phyloP scores from a whole-genome alignment of 2,113 vertebrate genomes.

The Seriola rivoliana region DNA sequence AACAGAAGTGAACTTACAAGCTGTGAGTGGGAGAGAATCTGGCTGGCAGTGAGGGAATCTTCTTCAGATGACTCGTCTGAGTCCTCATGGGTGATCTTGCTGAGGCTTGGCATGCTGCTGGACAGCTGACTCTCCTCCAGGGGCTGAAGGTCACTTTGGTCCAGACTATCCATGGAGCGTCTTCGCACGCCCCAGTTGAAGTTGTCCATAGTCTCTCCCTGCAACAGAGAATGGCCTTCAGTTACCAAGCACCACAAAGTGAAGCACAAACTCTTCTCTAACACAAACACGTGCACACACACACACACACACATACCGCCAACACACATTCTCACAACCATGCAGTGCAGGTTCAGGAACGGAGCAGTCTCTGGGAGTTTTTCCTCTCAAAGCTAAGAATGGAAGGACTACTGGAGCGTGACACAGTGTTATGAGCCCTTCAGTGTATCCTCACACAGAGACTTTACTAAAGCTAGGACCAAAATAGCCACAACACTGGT shows the following conservation, averaged over 20 bases:
- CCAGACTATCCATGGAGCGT: slow-evolving; percentile 94
- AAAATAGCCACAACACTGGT: not conserved
- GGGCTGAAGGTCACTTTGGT: slow-evolving; percentile 90
- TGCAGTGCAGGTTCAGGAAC: slow-evolving; percentile 47
- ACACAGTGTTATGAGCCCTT: not conserved
- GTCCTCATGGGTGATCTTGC: slow-evolving; percentile 88
- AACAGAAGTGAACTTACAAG: slow-evolving; percentile 85
- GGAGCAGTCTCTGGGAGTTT: slow-evolving; percentile 12
- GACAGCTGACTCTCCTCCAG: slow-evolving; percentile 92
- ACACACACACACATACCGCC: not conserved
- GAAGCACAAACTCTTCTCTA: not conserved
- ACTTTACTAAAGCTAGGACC: not conserved
- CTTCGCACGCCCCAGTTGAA: slow-evolving; percentile 98
- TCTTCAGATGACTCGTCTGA: slow-evolving; percentile 96
- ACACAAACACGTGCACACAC: slow-evolving; percentile 44
- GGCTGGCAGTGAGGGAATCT: slow-evolving; percentile 92
- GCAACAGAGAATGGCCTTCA: slow-evolving; percentile 67
- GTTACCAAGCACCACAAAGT: slow-evolving; percentile 2
- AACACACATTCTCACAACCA: slow-evolving; percentile 36
- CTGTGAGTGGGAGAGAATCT: slow-evolving; percentile 90
- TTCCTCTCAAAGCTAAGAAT: not conserved
- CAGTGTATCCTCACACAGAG: not conserved
- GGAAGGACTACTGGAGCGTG: not conserved
- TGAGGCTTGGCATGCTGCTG: slow-evolving; percentile 90
- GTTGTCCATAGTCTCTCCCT: slow-evolving; percentile 97